Percentiles rank a stretch among this genome's conserved stretches.
Evolutionary conservation across 30 jellyfish, hydroid and myxozoan species (phyloP).

Genomic region (Turritopsis rubra): DNA sequence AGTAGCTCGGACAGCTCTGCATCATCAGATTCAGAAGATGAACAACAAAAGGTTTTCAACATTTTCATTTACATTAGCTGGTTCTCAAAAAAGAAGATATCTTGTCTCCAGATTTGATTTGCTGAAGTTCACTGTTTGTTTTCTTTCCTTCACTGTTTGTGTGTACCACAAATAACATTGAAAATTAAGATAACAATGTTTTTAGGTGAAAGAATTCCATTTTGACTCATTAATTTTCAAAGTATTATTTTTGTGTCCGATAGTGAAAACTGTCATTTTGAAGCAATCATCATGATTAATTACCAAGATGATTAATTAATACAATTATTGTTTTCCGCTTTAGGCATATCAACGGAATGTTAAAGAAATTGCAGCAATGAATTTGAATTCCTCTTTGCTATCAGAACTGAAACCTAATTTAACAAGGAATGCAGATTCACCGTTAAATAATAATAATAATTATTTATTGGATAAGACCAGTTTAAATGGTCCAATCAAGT

Average conservation of each 20-base stretch:
- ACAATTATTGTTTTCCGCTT: neutral
- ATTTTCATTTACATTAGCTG: no score
- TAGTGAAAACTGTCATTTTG: neutral
- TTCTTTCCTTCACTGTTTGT: neutral
- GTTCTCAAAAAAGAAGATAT: no score
- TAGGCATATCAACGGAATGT: neutral
- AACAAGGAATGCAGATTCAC: neutral
- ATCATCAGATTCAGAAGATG: constrained; percentile 38
- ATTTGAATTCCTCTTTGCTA: neutral
- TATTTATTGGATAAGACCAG: neutral
- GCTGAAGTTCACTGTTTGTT: neutral
- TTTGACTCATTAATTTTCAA: neutral
- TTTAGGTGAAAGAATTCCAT: neutral
- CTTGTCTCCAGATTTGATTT: neutral
- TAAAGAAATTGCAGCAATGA: neutral
- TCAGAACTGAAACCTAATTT: neutral
- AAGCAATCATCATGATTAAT: neutral
- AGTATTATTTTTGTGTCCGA: neutral
- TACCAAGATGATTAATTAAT: neutral
- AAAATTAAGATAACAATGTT: neutral
- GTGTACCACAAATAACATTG: neutral
- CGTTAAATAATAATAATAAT: neutral
- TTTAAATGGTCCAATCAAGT: neutral
- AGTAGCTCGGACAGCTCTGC: constrained; percentile 35
- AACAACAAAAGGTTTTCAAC: neutral